Evolutionary conservation across 1,140 invertebrate species (phyloP), one percentile per base, ranked within the genome.

Genomic region (Ceratina australensis): DNA sequence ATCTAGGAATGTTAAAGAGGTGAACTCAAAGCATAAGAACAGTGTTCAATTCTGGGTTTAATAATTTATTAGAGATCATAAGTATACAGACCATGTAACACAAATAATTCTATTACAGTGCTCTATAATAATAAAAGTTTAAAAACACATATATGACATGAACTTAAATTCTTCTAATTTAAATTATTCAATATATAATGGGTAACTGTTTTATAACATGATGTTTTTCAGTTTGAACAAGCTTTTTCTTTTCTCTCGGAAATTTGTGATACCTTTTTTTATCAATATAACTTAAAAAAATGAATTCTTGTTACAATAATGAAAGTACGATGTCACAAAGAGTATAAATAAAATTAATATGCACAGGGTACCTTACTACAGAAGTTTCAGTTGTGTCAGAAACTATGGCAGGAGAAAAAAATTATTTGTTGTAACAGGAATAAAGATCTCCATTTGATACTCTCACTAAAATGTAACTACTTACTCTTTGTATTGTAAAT

Each of bases 51-150:
- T 1, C 33, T 52, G 3, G 61, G 24, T 28, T 13, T 2, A 42
- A 54, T 56, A 1, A n/a, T 56, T 77, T 77, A 71, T 77, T 77
- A 22, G 16, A 71, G 57, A 60, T 42, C 20, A 76, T 69, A 76
- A 61, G 4, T 26, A 49, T 15, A 75, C 24, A 60, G 13, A 50
- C 22, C 50, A 10, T 16, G 5, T 69, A 69, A 76, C 15, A 66
- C 15, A 54, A 49, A 60, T 22, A 68, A 33, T 68, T 60, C 16
- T 3, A 68, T 33, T 57, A 15, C 20, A 60, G 42, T 68, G 8
- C 10, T 13, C 4, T 68, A 61, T 49, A 68, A 50, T 64, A 63
- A n/a, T 52, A 20, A 60, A 59, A 42, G 18, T 26, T 49, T 57
- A 42, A 2, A 24, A 61, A 64, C 8, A 73, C 0, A 33, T 20